phyloP scores from a whole-genome alignment of 2,113 vertebrate genomes.

The Mustela nigripes region DNA sequence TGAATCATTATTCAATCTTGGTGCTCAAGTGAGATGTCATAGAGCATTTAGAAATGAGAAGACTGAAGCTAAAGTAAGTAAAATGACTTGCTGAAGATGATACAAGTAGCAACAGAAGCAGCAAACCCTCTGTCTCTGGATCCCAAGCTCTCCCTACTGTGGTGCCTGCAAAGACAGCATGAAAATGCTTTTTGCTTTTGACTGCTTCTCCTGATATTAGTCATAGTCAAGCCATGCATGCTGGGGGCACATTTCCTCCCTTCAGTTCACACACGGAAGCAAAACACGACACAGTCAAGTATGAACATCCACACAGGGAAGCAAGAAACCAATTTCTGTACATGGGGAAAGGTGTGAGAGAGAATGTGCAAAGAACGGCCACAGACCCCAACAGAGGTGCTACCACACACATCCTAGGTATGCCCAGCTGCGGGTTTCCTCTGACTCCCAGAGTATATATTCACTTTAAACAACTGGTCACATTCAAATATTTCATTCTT shows the following conservation, averaged over 20 bases:
- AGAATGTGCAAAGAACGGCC: neutral
- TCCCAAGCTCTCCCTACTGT: neutral
- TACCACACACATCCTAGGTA: neutral
- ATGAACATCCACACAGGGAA: neutral
- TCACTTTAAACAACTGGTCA: neutral
- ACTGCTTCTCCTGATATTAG: neutral
- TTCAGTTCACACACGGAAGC: neutral
- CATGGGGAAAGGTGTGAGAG: neutral
- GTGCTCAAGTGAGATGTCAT: neutral
- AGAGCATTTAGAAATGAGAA: neutral
- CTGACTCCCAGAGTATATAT: neutral
- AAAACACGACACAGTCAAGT: neutral
- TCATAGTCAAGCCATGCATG: neutral
- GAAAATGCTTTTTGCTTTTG: conserved; percentile 24
- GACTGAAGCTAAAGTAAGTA: neutral
- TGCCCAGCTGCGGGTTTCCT: neutral
- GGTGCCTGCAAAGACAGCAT: neutral
- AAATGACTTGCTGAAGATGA: neutral
- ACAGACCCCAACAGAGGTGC: neutral
- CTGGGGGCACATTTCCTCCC: neutral
- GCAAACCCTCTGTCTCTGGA: neutral
- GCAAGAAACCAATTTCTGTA: neutral
- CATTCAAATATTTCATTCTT: neutral
- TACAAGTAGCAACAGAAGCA: neutral
- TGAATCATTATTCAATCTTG: neutral